phyloP scores from a whole-genome alignment of 2,113 vertebrate species.

The Mormyrus lacerda region DNA sequence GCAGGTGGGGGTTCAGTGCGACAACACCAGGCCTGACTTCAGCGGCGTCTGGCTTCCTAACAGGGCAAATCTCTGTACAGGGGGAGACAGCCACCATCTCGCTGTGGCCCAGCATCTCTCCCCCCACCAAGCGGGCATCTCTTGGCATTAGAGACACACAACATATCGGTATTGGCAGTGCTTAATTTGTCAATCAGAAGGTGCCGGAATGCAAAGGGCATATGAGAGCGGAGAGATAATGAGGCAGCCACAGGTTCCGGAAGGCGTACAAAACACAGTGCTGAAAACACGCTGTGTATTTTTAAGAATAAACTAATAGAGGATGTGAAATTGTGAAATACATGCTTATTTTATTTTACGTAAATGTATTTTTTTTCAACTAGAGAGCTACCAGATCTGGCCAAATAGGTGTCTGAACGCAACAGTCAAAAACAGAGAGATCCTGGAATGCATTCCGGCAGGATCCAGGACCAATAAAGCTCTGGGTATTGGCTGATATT shows the following conservation, averaged over 20 bases:
- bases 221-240: not conserved
- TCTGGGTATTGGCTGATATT: not conserved
- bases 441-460: not conserved
- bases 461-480: not conserved
- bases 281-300: not conserved
- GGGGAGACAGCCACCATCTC: not conserved
- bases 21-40: not conserved
- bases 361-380: not conserved
- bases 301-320: not conserved
- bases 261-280: not conserved
- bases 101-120: not conserved
- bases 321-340: not conserved
- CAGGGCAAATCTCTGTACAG: not conserved
- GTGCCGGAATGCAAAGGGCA: not conserved
- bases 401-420: not conserved
- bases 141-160: not conserved
- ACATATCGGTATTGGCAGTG: not conserved
- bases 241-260: not conserved
- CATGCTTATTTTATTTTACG: not conserved
- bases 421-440: not conserved
- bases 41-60: not conserved
- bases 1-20: not conserved
- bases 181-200: not conserved
- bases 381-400: not conserved
- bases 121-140: not conserved